phyloP scores from a whole-genome alignment of 1,140 invertebrate genomes.

The Drosophila mayri region DNA sequence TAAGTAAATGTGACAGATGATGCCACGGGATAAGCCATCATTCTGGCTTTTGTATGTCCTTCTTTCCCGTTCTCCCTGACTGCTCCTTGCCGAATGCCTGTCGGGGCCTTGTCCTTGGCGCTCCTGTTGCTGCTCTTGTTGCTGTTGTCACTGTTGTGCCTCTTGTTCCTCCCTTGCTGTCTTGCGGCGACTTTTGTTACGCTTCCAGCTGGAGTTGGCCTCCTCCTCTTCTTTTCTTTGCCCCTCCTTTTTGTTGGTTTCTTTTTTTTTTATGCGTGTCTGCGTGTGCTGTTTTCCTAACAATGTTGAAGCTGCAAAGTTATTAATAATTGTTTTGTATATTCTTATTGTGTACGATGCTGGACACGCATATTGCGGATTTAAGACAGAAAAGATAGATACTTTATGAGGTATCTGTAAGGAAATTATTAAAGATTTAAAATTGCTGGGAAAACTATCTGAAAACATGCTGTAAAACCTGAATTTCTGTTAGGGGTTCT shows the following conservation, averaged over 20 bases:
- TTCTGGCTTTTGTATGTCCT: slow-evolving; percentile 40
- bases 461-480: background rate
- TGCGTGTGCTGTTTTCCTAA: slow-evolving; percentile 27
- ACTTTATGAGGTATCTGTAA: background rate
- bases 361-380: slow-evolving; percentile 22
- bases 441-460: background rate
- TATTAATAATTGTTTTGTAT: slow-evolving; percentile 55
- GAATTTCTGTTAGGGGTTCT: too few relatives aligned
- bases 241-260: background rate
- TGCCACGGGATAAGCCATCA: slow-evolving; percentile 34
- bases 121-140: slow-evolving; percentile 47
- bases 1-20: slow-evolving; percentile 57
- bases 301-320: slow-evolving; percentile 51
- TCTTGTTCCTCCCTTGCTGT: slow-evolving; percentile 14
- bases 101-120: slow-evolving; percentile 59
- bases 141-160: slow-evolving; percentile 27
- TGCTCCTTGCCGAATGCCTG: slow-evolving; percentile 56
- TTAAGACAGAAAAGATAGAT: background rate
- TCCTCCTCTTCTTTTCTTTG: background rate
- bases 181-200: slow-evolving; percentile 23
- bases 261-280: slow-evolving; percentile 7
- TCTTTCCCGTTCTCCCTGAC: background rate
- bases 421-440: background rate
- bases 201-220: slow-evolving; percentile 29
- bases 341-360: slow-evolving; percentile 12